Base-by-base conservation (phyloP, 2,113 vertebrate species). In the Grallaria varia region DNA sequence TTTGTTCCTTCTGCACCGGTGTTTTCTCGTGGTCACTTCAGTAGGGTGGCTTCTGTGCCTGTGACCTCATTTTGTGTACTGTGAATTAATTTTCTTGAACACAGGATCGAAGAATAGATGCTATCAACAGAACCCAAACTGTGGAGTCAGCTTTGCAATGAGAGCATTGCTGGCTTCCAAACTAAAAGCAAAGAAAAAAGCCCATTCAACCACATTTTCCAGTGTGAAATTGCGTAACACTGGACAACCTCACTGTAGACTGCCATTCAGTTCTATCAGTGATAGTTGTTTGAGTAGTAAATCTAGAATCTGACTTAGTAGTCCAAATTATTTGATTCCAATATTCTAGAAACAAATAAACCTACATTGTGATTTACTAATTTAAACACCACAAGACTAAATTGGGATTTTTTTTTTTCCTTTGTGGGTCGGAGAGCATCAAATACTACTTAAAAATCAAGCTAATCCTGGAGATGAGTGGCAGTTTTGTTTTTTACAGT, bases 401-500 rank as follows among this genome's bases (percentile, higher is more conserved):
- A 69, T 50, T 75, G 73, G 35, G 25, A 12, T 58, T 71, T 47
- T 84, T 68, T 4, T 10, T 55, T 71, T 87, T 62, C n/a, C n/a
- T 77, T 69, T 37, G 35, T 49, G 45, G 28, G 17, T 71, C 16
- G 58, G 45, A 47, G 24, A 69, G 9, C 22, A 58, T 56, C 22
- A 78, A 60, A 58, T 55, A 53, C 23, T 58, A 7, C 13, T 78
- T 58, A 40, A 71, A 93, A 87, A 45, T 58, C 14, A 37, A 67
- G 17, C 28, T 62, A 2, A 27, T 79, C 24, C 40, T 91, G 40
- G 77, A 80, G 21, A 49, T 62, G 27, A 74, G 21, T 84, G 37
- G 22, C 47, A 8, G 0, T 53, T 84, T 37, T 67, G 30, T 73
- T 75, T 39, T 71, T 53, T 59, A 2, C 1, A 14, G 0, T 67